These are phyloP conservation scores for Porites australiensis DNA, from an alignment of 64 coral and sea anemone species.

Conservation along the genomic window DNA sequence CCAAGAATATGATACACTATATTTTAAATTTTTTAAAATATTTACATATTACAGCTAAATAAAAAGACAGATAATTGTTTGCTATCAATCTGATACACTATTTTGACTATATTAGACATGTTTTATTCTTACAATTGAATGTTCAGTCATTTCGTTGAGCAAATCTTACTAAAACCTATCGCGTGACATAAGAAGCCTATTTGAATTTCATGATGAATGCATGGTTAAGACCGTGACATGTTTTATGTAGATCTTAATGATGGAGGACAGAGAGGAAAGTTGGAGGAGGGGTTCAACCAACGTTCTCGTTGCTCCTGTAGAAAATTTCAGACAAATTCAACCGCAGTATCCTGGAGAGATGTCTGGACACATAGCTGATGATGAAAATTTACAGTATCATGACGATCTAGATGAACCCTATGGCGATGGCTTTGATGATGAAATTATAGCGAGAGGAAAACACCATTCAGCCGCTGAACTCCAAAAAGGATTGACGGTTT, in stretches of 20 bases:
- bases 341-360: background rate
- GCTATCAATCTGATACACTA: too few relatives aligned
- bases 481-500: constrained; percentile 80
- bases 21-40: too few relatives aligned
- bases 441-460: background rate
- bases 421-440: background rate
- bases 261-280: background rate
- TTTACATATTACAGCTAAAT: too few relatives aligned
- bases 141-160: too few relatives aligned
- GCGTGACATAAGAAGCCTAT: too few relatives aligned
- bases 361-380: background rate
- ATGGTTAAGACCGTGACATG: background rate
- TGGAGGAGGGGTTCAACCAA: background rate
- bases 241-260: background rate
- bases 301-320: constrained; percentile 24
- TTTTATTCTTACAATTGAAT: too few relatives aligned
- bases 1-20: too few relatives aligned
- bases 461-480: background rate
- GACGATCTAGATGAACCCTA: background rate
- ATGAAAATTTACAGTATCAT: background rate
- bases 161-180: too few relatives aligned
- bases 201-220: too few relatives aligned
- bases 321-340: background rate
- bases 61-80: too few relatives aligned
- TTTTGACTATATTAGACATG: too few relatives aligned